Percentiles rank a stretch among this genome's conserved stretches.
Conservation (phyloP, 2,113 vertebrate species). For the Corydoras sp. region DNA sequence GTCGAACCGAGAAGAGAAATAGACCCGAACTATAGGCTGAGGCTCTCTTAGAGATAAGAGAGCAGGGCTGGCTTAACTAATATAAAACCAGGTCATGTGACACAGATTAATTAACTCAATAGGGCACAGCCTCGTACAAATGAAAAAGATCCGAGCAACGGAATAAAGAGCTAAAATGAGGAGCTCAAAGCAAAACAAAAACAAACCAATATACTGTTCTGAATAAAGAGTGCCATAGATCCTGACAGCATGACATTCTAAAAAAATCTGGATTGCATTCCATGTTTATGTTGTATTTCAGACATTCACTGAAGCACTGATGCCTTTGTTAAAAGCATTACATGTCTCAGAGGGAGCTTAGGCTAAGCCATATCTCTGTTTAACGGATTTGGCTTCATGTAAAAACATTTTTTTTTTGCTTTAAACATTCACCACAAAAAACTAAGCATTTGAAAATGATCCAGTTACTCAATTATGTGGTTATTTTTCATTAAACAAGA, state of each 20-base stretch:
- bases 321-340: conserved; percentile 24
- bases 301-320: conserved; percentile 3
- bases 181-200: too few species aligned
- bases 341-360: conserved; percentile 12
- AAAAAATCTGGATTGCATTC: conserved; percentile 6
- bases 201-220: neutral
- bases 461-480: conserved; percentile 18
- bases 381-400: neutral
- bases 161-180: too few species aligned
- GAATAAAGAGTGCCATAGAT: too few species aligned
- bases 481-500: too few species aligned
- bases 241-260: neutral
- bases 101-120: too few species aligned
- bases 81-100: too few species aligned
- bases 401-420: conserved; percentile 3
- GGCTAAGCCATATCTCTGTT: conserved; percentile 18
- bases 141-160: too few species aligned
- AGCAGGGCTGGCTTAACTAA: too few species aligned
- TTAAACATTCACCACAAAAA: conserved; percentile 22
- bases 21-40: too few species aligned
- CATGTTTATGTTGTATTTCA: conserved; percentile 4
- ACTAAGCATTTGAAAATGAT: conserved; percentile 31
- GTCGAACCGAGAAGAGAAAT: too few species aligned
- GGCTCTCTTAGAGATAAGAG: too few species aligned
- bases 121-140: too few species aligned